Evolutionary conservation across 2,888 invertebrate species (phyloP), one percentile per base, ranked within the genome.

Genomic region (Drosophila cognata): DNA sequence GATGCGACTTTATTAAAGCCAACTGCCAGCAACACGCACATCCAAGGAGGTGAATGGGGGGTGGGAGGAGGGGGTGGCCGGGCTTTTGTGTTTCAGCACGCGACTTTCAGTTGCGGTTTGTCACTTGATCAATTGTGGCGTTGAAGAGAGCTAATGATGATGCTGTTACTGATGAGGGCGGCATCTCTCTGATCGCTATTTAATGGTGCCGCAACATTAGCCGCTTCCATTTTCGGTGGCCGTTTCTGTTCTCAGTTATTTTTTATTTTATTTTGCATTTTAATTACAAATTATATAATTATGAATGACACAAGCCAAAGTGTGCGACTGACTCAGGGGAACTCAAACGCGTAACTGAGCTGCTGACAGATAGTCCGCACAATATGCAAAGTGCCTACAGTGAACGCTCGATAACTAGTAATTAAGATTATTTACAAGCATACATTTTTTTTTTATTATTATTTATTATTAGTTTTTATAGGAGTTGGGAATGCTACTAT

Each of bases 1-100:
- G 81, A 59, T 74, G 81, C 84, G 77, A 84, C 75, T 91, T 77
- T 89, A 91, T 91, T 91, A 85, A 90, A 89, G 89, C 81, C 88
- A 90, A 85, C 71, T 80, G 88, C 55, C 62, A 74, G 56, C 65
- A 67, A 51, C 78, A 78, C 78, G 78, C 78, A 78, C 80, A 65
- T 53, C 46, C 21, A 0, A 7, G 4, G 1, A 29, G 43, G 31
- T 33, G 11, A 10, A 8, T 25, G 43, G 56, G 67, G 38, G 46
- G 3, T 6, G 31, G 46, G 36, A 33, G 50, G 4, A 1, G 29
- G 43, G 41, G 11, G 8, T 8, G 29, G 43, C 10, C 10, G 53
- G 51, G 21, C 25, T 2, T 46, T 21, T 46, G 21, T 16, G 10
- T 31, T 18, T 25, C 43, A 69, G 81, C 88, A 89, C 88, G 88